Percentiles rank a stretch among this genome's conserved stretches.
These are phyloP conservation scores for Malurus melanocephalus DNA, from an alignment of 2,113 vertebrate genomes.

Conservation along the genomic window DNA sequence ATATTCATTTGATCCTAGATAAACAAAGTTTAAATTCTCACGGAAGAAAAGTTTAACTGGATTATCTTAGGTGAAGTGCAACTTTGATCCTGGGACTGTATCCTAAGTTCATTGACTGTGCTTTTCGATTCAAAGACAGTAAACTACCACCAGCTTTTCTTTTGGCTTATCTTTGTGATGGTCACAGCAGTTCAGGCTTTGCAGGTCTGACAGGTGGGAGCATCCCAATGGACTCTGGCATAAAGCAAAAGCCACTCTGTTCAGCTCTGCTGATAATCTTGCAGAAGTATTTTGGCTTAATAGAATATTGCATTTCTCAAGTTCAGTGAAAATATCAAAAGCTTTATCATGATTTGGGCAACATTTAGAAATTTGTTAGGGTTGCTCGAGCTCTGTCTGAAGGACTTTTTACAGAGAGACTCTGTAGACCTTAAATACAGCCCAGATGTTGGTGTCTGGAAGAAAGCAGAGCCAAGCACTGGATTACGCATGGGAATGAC, in stretches of 20 bases:
- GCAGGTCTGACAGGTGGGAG: not conserved
- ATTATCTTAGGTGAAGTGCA: not conserved
- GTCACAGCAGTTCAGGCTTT: not conserved
- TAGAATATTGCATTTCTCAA: not conserved
- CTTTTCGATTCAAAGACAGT: not conserved
- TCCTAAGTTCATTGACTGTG: not conserved
- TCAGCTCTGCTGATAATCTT: not conserved
- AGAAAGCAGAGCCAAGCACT: not conserved
- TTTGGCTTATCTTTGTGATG: not conserved
- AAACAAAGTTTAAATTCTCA: not conserved
- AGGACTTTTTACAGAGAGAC: not conserved
- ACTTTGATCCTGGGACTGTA: not conserved
- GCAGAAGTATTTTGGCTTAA: not conserved
- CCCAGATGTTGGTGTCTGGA: not conserved
- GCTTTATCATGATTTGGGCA: not conserved
- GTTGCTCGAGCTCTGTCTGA: not conserved
- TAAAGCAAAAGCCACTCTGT: not conserved
- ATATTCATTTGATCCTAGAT: not conserved
- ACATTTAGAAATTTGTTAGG: not conserved
- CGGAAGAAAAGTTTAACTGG: not conserved
- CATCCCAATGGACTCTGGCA: not conserved
- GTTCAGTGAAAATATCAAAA: not conserved
- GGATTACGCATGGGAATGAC: not conserved
- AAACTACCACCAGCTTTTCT: not conserved
- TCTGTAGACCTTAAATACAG: not conserved